Conservation (phyloP, 2,113 vertebrate genomes). For the Phaethon lepturus region DNA sequence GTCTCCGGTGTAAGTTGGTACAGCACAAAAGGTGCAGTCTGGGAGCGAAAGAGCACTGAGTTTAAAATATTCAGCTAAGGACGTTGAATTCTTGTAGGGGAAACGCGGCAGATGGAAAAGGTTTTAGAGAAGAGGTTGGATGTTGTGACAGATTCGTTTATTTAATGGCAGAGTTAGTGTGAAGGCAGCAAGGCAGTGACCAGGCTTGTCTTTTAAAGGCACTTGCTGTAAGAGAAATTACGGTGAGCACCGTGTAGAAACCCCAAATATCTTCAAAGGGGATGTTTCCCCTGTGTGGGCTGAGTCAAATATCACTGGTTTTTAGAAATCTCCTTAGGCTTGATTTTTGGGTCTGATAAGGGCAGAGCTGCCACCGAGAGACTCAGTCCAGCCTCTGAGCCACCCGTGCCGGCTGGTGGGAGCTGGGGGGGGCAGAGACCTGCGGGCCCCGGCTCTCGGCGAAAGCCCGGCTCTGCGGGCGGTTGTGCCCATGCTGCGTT, state of each 20-base stretch:
- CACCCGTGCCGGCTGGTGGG: fast-evolving
- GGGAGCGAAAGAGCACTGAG: background rate
- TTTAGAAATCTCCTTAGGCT: slow-evolving; percentile 65
- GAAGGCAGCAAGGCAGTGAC: background rate
- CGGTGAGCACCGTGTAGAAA: background rate
- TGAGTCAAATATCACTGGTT: slow-evolving; percentile 68
- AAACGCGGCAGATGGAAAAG: background rate
- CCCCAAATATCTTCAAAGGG: slow-evolving; percentile 65
- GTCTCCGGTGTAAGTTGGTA: background rate
- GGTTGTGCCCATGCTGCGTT: background rate
- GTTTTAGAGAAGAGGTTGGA: background rate
- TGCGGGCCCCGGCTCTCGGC: fast-evolving
- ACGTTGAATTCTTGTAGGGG: background rate
- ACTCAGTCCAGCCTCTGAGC: background rate
- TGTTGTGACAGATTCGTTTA: slow-evolving; percentile 8
- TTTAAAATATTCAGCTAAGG: background rate
- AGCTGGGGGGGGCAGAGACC: background rate
- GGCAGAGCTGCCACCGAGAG: background rate
- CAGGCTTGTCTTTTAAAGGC: background rate
- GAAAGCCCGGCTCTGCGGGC: background rate
- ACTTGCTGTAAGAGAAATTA: slow-evolving; percentile 20
- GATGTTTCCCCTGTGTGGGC: slow-evolving; percentile 58
- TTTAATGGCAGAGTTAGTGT: slow-evolving; percentile 20
- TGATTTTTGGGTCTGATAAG: slow-evolving; percentile 39
- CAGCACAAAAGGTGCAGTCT: background rate